phyloP scores from a whole-genome alignment of 2,113 vertebrate species.

The Pavo muticus region DNA sequence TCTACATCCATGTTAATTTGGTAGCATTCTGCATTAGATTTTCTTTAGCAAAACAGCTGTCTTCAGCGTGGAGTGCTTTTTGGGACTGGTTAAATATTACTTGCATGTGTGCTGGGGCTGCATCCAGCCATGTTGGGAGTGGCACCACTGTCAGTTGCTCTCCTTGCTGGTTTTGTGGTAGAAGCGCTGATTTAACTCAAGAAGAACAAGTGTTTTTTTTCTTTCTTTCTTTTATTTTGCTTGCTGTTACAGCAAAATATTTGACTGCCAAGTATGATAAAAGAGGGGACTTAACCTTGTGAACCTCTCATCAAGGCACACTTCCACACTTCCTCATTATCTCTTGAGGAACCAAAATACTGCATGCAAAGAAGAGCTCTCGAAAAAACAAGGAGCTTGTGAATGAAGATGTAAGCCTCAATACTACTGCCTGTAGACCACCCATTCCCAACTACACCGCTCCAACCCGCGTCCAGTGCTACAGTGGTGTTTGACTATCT shows the following conservation, averaged over 20 bases:
- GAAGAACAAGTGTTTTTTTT: neutral
- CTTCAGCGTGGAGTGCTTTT: neutral
- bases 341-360: neutral
- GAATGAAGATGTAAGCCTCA: neutral
- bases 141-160: neutral
- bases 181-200: neutral
- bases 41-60: neutral
- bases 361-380: neutral
- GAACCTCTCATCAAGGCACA: rapidly evolving
- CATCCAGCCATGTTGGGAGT: neutral
- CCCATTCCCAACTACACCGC: neutral
- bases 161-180: neutral
- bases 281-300: neutral
- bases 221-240: too few species aligned
- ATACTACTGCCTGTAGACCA: too few species aligned
- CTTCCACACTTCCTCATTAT: neutral
- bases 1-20: neutral
- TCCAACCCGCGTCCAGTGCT: neutral
- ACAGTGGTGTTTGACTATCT: neutral
- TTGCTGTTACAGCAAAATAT: neutral
- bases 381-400: neutral
- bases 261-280: neutral
- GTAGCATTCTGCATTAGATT: neutral
- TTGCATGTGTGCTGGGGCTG: neutral
- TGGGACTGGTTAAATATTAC: neutral